These are phyloP conservation scores for Leptatherina wallacei DNA, from an alignment of 2,797 vertebrate genomes.

Conservation along the genomic window DNA sequence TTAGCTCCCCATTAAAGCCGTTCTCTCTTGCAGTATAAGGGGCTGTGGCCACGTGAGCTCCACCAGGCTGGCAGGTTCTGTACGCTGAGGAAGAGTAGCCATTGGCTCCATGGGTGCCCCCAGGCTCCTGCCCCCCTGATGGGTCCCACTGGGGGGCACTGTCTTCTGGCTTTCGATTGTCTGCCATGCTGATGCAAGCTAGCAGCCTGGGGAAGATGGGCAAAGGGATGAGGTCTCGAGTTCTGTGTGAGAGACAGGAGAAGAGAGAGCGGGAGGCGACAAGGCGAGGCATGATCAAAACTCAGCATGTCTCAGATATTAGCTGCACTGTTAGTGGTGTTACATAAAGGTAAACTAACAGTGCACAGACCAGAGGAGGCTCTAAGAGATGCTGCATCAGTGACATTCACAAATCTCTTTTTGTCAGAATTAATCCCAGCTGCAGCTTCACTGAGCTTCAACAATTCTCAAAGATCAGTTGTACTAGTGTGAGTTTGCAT, in stretches of 20 bases:
- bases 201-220: slow-evolving; percentile 59
- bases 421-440: slow-evolving; percentile 50
- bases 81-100: slow-evolving; percentile 88
- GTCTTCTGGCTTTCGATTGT: slow-evolving; percentile 93
- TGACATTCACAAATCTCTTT: slow-evolving; percentile 57
- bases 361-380: slow-evolving; percentile 23
- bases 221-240: slow-evolving; percentile 54
- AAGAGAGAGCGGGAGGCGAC: slow-evolving; percentile 9
- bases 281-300: slow-evolving; percentile 20
- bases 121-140: slow-evolving; percentile 85
- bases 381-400: slow-evolving; percentile 35
- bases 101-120: slow-evolving; percentile 89
- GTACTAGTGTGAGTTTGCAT: slow-evolving; percentile 30
- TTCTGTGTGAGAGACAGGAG: slow-evolving; percentile 35
- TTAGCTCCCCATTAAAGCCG: slow-evolving; percentile 95
- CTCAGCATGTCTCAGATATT: slow-evolving; percentile 20
- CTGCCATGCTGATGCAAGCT: slow-evolving; percentile 88
- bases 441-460: slow-evolving; percentile 43
- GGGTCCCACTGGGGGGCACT: slow-evolving; percentile 91
- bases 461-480: slow-evolving; percentile 30
- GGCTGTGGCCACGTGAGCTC: slow-evolving; percentile 74
- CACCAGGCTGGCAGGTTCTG: slow-evolving; percentile 85
- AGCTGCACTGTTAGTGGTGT: slow-evolving; percentile 25
- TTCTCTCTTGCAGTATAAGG: slow-evolving; percentile 91
- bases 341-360: slow-evolving; percentile 24